phyloP scores from a whole-genome alignment of 2,113 vertebrate genomes.

The Caretta caretta region DNA sequence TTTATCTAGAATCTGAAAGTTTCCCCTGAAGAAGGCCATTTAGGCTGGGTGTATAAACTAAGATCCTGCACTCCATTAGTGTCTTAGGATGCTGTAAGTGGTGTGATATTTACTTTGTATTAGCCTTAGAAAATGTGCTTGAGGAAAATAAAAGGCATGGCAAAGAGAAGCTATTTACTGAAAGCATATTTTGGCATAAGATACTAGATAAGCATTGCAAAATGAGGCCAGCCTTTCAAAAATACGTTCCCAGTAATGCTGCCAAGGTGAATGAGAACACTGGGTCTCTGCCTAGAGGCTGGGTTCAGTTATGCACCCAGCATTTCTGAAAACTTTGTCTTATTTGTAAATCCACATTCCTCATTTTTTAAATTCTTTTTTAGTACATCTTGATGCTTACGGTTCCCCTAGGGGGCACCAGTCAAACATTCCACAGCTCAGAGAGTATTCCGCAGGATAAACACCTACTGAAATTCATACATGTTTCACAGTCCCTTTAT shows the following conservation, averaged over 20 bases:
- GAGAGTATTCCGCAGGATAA: not conserved
- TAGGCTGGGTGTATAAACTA: not conserved
- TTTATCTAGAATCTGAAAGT: not conserved
- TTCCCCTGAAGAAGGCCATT: not conserved
- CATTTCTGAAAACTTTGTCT: fast-evolving
- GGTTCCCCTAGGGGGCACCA: not conserved
- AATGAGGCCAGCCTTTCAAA: not conserved
- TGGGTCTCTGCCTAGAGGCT: not conserved
- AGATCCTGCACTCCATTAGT: not conserved
- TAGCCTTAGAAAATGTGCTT: not conserved
- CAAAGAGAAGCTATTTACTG: not conserved
- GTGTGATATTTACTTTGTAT: not conserved
- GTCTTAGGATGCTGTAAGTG: not conserved
- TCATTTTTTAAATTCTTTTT: not conserved
- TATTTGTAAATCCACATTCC: not conserved
- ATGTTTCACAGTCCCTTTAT: not conserved
- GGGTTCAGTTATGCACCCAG: fast-evolving
- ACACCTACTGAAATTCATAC: not conserved
- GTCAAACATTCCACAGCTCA: not conserved
- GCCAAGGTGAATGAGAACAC: not conserved
- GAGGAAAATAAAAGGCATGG: not conserved
- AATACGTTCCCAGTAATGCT: not conserved
- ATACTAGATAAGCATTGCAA: not conserved
- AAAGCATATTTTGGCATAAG: not conserved
- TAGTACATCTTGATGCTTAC: not conserved